phyloP scores from a whole-genome alignment of 2,797 vertebrate genomes.

The Anguilla obscura region DNA sequence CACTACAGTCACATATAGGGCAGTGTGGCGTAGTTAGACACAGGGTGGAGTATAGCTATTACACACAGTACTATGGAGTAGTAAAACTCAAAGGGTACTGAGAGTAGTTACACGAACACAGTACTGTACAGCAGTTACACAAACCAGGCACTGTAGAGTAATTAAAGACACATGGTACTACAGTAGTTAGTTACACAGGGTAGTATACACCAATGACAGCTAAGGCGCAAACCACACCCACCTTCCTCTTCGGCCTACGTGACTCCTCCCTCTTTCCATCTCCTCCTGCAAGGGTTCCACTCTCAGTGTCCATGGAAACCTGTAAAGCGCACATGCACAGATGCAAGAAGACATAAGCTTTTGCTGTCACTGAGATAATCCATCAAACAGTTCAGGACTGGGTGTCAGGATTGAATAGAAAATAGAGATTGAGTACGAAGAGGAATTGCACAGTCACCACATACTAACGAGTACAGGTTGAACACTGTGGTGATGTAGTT shows the following conservation, averaged over 20 bases:
- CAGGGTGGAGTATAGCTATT: neutral
- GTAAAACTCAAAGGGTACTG: neutral
- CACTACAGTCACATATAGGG: neutral
- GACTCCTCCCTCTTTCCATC: neutral
- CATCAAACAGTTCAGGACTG: neutral
- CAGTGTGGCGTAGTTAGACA: neutral
- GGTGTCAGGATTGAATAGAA: neutral
- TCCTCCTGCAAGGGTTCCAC: neutral
- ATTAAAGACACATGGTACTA: neutral
- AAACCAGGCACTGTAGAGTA: neutral
- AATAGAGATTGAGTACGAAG: neutral
- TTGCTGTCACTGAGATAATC: neutral
- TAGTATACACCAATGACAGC: neutral
- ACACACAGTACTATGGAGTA: neutral
- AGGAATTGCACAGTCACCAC: neutral
- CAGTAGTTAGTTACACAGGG: neutral
- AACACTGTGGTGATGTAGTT: neutral
- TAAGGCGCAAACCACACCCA: neutral
- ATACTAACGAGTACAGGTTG: neutral
- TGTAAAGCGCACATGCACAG: neutral
- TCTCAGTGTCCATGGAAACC: neutral
- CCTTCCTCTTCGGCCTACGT: neutral
- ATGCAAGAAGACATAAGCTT: neutral
- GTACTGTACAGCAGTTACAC: neutral
- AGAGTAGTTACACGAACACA: neutral